These are phyloP conservation scores for Chamaetylas fuelleborni DNA, from an alignment of 2,113 vertebrate genomes.

Conservation along the genomic window DNA sequence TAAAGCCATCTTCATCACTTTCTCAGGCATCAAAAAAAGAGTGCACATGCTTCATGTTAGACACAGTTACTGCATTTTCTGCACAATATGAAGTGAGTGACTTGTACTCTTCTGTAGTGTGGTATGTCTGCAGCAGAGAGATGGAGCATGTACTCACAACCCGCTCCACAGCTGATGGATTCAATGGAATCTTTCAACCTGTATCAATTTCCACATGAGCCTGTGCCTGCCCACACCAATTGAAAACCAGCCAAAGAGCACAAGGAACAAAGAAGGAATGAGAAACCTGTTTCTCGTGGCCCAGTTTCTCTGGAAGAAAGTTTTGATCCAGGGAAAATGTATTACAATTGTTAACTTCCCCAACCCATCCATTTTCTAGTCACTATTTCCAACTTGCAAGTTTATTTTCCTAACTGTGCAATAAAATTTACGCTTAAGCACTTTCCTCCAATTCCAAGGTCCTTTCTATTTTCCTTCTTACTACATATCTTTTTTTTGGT, in stretches of 20 bases:
- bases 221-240: neutral
- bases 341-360: neutral
- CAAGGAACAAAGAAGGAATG: neutral
- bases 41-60: neutral
- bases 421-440: neutral
- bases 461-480: neutral
- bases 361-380: neutral
- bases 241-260: constrained; percentile 45
- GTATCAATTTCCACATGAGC: neutral
- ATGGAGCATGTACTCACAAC: neutral
- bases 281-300: neutral
- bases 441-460: neutral
- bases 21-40: neutral
- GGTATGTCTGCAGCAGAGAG: neutral
- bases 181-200: neutral
- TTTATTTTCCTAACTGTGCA: neutral
- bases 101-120: neutral
- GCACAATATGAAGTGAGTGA: neutral
- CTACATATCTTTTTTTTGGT: neutral
- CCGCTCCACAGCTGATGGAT: neutral
- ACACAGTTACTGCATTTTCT: neutral
- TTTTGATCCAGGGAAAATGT: neutral
- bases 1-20: neutral
- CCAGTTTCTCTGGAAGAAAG: neutral
- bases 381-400: neutral